Percentiles rank a stretch among this genome's conserved stretches.
phyloP scores from a whole-genome alignment of 2,888 invertebrate genomes.

The Eucriotettix oculatus region DNA sequence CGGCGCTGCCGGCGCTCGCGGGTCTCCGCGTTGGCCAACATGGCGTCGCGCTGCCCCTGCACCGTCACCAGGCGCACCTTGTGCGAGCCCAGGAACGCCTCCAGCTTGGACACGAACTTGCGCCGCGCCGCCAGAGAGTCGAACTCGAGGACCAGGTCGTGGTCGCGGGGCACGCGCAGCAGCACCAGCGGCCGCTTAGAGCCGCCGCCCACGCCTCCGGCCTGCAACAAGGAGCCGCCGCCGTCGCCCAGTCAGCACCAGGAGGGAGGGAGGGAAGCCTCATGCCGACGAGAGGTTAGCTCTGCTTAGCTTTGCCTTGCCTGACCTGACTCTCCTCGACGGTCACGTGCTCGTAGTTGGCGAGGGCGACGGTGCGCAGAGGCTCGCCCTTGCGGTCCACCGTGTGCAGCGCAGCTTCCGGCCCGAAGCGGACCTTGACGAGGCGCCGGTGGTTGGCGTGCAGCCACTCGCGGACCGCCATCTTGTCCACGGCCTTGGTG shows the following conservation, averaged over 20 bases:
- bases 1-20: conserved; percentile 83
- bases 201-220: conserved; percentile 37
- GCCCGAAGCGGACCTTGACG: conserved; percentile 80
- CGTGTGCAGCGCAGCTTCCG: conserved; percentile 70
- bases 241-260: conserved; percentile 27
- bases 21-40: conserved; percentile 83
- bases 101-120: conserved; percentile 75
- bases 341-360: conserved; percentile 58
- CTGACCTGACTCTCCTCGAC: conserved; percentile 83
- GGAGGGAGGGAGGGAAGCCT: no score
- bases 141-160: conserved; percentile 83
- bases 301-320: no score
- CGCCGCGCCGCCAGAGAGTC: conserved; percentile 63
- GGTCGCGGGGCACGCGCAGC: conserved; percentile 68
- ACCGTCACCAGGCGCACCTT: conserved; percentile 63
- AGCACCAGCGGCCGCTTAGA: conserved; percentile 70
- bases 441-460: conserved; percentile 80
- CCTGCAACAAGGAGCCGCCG: conserved; percentile 26
- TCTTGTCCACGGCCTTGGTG: conserved; percentile 57
- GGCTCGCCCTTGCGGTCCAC: conserved; percentile 87
- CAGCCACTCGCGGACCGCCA: conserved; percentile 87
- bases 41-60: conserved; percentile 65
- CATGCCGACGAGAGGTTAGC: no score
- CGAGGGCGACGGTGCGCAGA: conserved; percentile 62
- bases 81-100: conserved; percentile 65